Conservation (phyloP, 2,797 vertebrate species). For the Myotis myotis region DNA sequence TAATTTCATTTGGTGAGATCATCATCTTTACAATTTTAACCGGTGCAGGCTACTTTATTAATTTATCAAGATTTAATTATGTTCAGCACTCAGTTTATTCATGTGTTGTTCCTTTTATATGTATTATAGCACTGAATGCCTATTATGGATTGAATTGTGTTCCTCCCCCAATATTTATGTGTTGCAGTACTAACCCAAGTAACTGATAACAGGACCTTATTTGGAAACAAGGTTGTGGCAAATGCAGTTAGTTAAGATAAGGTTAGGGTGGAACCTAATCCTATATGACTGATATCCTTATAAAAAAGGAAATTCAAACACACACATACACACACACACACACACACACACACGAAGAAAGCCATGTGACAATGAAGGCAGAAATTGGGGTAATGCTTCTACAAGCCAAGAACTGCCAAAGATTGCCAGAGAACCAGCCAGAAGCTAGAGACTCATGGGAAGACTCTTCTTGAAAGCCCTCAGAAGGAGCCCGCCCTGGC, state of each 20-base stretch:
- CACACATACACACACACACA: neutral
- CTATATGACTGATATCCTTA: neutral
- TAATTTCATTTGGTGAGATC: neutral
- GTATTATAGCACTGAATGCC: neutral
- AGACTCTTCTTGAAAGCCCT: neutral
- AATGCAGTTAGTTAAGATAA: neutral
- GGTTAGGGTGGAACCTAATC: neutral
- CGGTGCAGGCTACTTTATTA: neutral
- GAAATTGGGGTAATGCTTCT: neutral
- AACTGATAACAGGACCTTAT: neutral
- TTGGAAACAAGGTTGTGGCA: neutral
- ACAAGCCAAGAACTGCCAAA: neutral
- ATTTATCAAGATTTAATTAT: conserved; percentile 32
- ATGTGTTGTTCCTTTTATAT: neutral
- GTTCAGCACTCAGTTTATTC: neutral
- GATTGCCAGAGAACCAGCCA: neutral
- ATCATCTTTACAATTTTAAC: neutral
- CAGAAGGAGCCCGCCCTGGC: neutral
- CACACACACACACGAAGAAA: neutral
- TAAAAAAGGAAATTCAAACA: neutral
- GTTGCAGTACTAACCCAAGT: neutral
- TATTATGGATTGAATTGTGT: neutral
- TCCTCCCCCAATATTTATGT: neutral
- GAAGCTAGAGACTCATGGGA: neutral
- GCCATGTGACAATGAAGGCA: neutral